Conservation (phyloP, 2,113 vertebrate species). For the Cololabis saira region DNA sequence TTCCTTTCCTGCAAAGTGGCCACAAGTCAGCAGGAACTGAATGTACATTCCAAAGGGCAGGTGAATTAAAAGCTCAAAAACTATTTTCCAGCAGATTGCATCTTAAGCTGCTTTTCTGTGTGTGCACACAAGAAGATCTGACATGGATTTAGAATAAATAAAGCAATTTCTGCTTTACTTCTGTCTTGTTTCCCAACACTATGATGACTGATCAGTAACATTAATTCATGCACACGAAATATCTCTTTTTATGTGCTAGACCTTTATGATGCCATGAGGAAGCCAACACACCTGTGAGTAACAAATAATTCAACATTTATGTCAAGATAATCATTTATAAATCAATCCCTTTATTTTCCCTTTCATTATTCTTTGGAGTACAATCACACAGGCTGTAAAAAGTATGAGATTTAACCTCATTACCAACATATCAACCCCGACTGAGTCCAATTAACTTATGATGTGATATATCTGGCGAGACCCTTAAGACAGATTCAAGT, state of each 20-base stretch:
- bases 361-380: constrained; percentile 3
- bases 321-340: too few species aligned
- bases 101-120: not conserved
- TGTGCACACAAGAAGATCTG: not conserved
- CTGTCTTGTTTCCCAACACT: not conserved
- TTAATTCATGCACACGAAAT: not conserved
- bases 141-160: constrained; percentile 9
- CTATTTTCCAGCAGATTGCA: not conserved
- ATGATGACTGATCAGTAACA: not conserved
- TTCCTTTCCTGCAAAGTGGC: constrained; percentile 49
- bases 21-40: constrained; percentile 50
- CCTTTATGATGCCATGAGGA: too few species aligned
- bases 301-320: not conserved
- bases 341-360: not conserved
- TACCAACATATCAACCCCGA: constrained; percentile 22
- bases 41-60: constrained; percentile 36
- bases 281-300: too few species aligned
- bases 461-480: constrained; percentile 7
- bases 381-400: constrained; percentile 12
- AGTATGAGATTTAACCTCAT: constrained; percentile 21
- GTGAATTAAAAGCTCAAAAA: constrained; percentile 43
- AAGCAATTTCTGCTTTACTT: too few species aligned
- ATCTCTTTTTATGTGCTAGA: too few species aligned
- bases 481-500: constrained; percentile 13
- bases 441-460: constrained; percentile 50